phyloP scores from a whole-genome alignment of 2,113 vertebrate species.

The Aspidoscelis tigris region DNA sequence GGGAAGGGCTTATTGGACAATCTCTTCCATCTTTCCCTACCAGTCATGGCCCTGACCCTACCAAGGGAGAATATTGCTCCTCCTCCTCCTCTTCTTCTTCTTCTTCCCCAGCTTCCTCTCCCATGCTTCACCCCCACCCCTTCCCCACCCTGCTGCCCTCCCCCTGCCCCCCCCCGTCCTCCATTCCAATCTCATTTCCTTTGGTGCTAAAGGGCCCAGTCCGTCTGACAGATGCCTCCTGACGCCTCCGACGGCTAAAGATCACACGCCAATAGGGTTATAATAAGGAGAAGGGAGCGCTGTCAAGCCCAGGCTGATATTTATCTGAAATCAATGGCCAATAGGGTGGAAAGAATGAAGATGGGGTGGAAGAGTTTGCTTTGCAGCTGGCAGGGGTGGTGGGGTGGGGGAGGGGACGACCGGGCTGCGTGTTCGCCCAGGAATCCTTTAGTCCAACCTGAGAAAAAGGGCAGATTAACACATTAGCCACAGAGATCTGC shows the following conservation, averaged over 20 bases:
- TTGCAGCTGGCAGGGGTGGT: constrained; percentile 62
- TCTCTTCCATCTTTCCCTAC: too few relatives aligned
- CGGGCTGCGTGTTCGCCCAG: background rate
- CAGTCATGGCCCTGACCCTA: too few relatives aligned
- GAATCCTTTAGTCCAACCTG: constrained; percentile 60
- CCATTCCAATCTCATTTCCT: constrained; percentile 70
- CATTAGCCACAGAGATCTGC: constrained; percentile 66
- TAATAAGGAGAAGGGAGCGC: constrained; percentile 77
- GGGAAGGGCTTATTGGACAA: too few relatives aligned
- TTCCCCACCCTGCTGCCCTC: background rate
- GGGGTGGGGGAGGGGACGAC: too few relatives aligned
- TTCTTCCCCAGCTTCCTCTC: background rate
- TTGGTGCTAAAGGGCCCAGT: constrained; percentile 66
- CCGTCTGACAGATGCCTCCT: constrained; percentile 74
- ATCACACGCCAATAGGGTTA: constrained; percentile 77
- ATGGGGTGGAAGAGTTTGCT: constrained; percentile 73
- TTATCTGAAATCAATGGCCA: constrained; percentile 79
- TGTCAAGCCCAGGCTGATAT: constrained; percentile 67
- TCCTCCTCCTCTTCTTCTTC: background rate
- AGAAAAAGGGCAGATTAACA: constrained; percentile 63
- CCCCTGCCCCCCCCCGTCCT: constrained; percentile 20
- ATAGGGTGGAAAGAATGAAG: constrained; percentile 75
- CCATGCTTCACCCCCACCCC: background rate
- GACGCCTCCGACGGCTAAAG: constrained; percentile 74
- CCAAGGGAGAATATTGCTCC: too few relatives aligned